These are phyloP conservation scores for Chromobotia macracanthus DNA, from an alignment of 2,797 vertebrate species.

Conservation along the genomic window DNA sequence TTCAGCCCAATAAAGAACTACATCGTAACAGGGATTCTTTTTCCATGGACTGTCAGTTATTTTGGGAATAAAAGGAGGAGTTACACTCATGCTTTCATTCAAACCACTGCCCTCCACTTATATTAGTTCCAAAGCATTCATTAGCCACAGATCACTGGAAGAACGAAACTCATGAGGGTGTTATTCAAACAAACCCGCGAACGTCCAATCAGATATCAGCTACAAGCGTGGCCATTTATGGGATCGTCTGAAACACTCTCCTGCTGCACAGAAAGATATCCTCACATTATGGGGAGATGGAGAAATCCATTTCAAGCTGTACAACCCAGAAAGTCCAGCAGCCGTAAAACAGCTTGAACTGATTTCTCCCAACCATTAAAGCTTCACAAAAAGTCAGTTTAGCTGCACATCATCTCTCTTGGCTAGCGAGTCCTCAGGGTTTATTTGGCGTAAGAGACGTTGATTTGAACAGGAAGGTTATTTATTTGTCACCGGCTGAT, in stretches of 20 bases:
- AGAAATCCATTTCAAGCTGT: constrained; percentile 8
- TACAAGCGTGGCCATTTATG: constrained; percentile 4
- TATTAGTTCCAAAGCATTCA: constrained; percentile 2
- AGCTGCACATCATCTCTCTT: constrained; percentile 40
- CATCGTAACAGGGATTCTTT: constrained; percentile 18
- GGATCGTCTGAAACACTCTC: background rate
- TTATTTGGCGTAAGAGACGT: constrained; percentile 28
- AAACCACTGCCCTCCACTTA: background rate
- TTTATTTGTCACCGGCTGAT: constrained; percentile 92
- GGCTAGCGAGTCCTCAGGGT: constrained; percentile 2
- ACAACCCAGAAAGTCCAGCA: background rate
- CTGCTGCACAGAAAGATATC: background rate
- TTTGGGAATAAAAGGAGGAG: constrained; percentile 35
- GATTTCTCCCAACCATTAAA: constrained; percentile 23
- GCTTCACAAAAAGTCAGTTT: constrained; percentile 35
- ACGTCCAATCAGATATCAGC: constrained; percentile 1
- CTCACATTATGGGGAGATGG: constrained; percentile 32
- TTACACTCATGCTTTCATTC: background rate
- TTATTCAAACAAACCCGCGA: background rate
- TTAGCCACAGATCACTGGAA: constrained; percentile 31
- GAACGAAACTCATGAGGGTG: constrained; percentile 28
- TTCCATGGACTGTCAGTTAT: background rate
- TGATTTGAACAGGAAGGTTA: background rate
- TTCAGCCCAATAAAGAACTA: constrained; percentile 12
- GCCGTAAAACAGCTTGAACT: constrained; percentile 21